Evolutionary conservation across 2,888 invertebrate species (phyloP), one percentile per base, ranked within the genome.

Genomic region (Osedax frankpressi): DNA sequence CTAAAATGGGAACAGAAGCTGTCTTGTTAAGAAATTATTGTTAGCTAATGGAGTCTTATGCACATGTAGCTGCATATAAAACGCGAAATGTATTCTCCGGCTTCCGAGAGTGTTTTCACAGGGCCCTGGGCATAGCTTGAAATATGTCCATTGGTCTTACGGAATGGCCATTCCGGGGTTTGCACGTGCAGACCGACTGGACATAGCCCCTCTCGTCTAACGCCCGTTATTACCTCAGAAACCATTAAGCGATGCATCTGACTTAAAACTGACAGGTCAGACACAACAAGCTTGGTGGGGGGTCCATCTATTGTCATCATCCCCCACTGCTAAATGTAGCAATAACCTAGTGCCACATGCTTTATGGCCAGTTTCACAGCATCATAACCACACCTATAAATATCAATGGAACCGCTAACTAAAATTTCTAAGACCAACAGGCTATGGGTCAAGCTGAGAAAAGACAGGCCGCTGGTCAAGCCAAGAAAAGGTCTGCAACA

Each of bases 1-100:
- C 65, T 65, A 65, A 65, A 65, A 65, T 65, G 25, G 24, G 65
- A 65, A 65, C 65, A 65, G 65, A 65, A 65, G 65, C 65, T 65
- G 24, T 63, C 65, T 19, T 24, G 65, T 65, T 65, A 65, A 65
- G 14, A 65, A 65, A 65, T 65, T 65, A 65, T 65, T 65, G 65
- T 65, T 65, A 63, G 25, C 2, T 65, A 25, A 65, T 65, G 65
- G 65, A 65, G 65, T 65, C 65, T 65, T 65, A 24, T 1, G 65
- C 24, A 65, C 24, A 65, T 65, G 65, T 65, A 19, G 14, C 65
- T 24, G 65, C 65, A 65, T 11, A 65, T 65, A 65, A n/a, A 65
- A 65, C 26, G 24, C 24, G 24, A 24, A 19, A 65, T 65, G 65
- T 65, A 65, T 24, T 65, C 63, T 63, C 63, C 19, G 19, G 63